phyloP scores from a whole-genome alignment of 2,113 vertebrate species.

The Leiothrix lutea region DNA sequence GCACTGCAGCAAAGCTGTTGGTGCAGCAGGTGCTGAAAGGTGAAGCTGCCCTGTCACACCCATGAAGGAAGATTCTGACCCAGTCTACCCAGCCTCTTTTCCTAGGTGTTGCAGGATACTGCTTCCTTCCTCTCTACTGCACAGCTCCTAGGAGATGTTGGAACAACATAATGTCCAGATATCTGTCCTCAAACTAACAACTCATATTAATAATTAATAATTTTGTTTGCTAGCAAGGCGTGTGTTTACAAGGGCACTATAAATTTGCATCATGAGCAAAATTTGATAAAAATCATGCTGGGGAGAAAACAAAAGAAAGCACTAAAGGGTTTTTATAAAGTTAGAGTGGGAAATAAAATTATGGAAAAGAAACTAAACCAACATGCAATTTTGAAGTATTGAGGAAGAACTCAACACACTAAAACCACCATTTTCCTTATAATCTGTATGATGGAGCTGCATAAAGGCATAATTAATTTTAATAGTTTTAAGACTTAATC shows the following conservation, averaged over 20 bases:
- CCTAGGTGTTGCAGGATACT: neutral
- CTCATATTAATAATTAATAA: neutral
- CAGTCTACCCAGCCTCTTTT: neutral
- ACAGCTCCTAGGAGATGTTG: neutral
- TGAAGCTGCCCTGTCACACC: neutral
- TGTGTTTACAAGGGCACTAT: neutral
- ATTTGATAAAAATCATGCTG: neutral
- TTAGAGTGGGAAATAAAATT: neutral
- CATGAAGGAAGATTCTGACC: neutral
- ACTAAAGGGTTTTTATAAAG: neutral
- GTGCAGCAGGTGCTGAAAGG: neutral
- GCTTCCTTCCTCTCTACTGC: neutral
- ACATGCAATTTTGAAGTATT: neutral
- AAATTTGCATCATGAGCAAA: neutral
- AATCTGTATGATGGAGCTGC: constrained; percentile 4
- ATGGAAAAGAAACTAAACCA: neutral
- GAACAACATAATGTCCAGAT: neutral
- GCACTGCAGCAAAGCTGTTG: neutral
- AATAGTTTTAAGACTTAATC: neutral
- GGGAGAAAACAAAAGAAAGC: neutral
- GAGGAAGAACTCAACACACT: neutral
- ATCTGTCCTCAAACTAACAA: neutral
- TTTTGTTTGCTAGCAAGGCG: neutral
- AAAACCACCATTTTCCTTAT: neutral
- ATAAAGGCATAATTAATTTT: constrained; percentile 21